Base-by-base conservation (phyloP, 2,888 invertebrate species). In the Lycia hirtaria region DNA sequence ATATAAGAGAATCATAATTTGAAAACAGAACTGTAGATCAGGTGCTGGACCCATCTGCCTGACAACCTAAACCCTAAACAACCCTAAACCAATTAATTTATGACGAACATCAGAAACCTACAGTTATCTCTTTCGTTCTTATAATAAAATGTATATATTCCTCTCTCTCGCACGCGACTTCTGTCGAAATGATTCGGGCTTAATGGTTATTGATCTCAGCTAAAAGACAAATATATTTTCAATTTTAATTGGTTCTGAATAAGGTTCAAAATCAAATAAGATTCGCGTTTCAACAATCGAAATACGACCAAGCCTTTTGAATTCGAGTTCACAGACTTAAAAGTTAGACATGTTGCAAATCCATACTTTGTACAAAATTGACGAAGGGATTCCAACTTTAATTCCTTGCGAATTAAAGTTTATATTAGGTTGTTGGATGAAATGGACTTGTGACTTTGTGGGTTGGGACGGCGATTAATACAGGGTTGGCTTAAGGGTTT, bases 401-500 rank as follows among this genome's bases (percentile, higher is more conserved):
- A 68, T 38, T 12, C 32, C 45, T 54, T 47, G 37, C 9, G 3
- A 6, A 22, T 65, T 80, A 85, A 71, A 72, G 85, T 79, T 78
- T 72, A 80, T 69, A 77, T 80, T 83, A 67, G 71, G 55, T 71
- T 73, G 78, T 47, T 30, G 44, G 53, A 60, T 64, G 56, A 35
- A 65, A 56, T 58, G 69, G 72, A 80, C 69, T 80, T 86, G 77
- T 85, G 85, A 86, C 90, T 84, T 92, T 92, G 85, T 85, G 85
- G 87, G 85, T 87, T 85, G 84, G 85, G 83, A 77, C 82, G 85
- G 90, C 93, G 91, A 87, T 88, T 88, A 88, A 88, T 88, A 83
- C 85, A 80, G 87, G 87, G 86, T 81, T 65, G 89, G 92, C 93
- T 93, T 92, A 87, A 92, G 92, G 93, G 93, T 92, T 93, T 93